Conservation (phyloP, 1,140 invertebrate species). For the Calephelis virginiensis region DNA sequence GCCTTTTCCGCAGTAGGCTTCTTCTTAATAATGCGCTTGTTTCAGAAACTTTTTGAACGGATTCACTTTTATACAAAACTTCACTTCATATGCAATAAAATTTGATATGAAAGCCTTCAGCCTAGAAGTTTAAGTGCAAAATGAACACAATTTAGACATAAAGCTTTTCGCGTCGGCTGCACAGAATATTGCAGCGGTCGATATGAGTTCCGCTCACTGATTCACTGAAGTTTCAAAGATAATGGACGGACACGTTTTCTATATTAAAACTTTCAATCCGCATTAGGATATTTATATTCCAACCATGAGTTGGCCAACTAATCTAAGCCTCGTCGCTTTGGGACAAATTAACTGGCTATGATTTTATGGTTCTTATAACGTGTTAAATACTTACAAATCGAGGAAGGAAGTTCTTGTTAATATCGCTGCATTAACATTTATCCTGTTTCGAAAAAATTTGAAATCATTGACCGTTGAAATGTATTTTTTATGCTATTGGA, state of each 20-base stretch:
- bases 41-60: no score
- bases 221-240: conserved; percentile 34
- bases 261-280: conserved; percentile 23
- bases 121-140: conserved; percentile 38
- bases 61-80: no score
- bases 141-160: conserved; percentile 44
- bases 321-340: conserved; percentile 11
- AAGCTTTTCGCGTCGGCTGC: conserved; percentile 35
- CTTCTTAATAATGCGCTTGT: no score
- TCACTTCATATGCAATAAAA: conserved; percentile 4
- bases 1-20: no score
- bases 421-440: not conserved
- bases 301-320: conserved; percentile 17
- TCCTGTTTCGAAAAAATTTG: not conserved
- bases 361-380: conserved; percentile 9
- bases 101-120: conserved; percentile 11
- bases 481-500: no score
- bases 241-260: conserved; percentile 39
- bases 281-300: conserved; percentile 21
- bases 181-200: conserved; percentile 48
- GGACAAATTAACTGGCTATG: conserved; percentile 19
- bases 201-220: conserved; percentile 33
- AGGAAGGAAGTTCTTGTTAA: not conserved
- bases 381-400: conserved; percentile 4
- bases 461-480: no score